phyloP scores from a whole-genome alignment of 2,797 vertebrate genomes.

The Lithobates pipiens region DNA sequence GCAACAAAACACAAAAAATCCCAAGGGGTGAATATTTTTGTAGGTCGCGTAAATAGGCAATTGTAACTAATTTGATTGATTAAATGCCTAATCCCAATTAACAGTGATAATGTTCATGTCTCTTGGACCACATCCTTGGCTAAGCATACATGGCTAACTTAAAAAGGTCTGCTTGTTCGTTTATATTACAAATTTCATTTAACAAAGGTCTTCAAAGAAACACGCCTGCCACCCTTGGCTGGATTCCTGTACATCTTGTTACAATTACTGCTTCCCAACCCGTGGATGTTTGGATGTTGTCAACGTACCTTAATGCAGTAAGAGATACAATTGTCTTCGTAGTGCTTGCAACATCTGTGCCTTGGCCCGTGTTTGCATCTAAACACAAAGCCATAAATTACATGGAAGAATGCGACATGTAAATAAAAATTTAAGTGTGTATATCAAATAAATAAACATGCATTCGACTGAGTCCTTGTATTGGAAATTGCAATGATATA shows the following conservation, averaged over 20 bases:
- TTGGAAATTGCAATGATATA: background rate
- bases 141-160: slow-evolving; percentile 10
- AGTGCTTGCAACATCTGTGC: slow-evolving; percentile 97
- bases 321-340: slow-evolving; percentile 96
- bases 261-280: slow-evolving; percentile 11
- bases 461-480: background rate
- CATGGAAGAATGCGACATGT: slow-evolving; percentile 62
- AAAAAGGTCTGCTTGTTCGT: slow-evolving; percentile 22
- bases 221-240: slow-evolving; percentile 29
- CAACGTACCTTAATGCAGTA: slow-evolving; percentile 96
- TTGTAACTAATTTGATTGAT: slow-evolving; percentile 44
- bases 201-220: slow-evolving; percentile 37
- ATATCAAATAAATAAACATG: slow-evolving; percentile 41
- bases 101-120: slow-evolving; percentile 18
- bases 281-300: slow-evolving; percentile 8
- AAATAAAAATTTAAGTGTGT: background rate
- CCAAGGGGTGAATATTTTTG: too few relatives aligned
- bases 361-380: slow-evolving; percentile 96
- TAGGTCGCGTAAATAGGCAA: slow-evolving; percentile 15
- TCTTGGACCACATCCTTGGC: slow-evolving; percentile 28
- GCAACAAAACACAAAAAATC: too few relatives aligned
- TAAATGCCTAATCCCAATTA: slow-evolving; percentile 38
- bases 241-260: slow-evolving; percentile 26
- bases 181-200: slow-evolving; percentile 3
- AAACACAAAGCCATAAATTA: slow-evolving; percentile 71